Base-by-base conservation (phyloP, 2,113 vertebrate genomes). In the Prietella phreatophila region DNA sequence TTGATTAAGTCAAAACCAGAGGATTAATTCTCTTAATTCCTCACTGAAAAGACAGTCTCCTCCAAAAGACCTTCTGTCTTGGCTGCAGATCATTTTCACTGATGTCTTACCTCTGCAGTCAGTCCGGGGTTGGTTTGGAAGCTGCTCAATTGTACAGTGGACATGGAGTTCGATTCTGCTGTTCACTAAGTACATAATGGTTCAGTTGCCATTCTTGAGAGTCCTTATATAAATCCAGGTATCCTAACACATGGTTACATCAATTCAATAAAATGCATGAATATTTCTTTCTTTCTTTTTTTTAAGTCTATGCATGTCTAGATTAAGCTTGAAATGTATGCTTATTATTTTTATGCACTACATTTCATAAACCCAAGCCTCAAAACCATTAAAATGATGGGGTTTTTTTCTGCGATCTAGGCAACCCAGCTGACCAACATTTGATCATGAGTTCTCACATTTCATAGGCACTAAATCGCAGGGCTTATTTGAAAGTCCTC, bases 21-120 rank as follows among this genome's bases (percentile, higher is more conserved):
- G 82, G 87, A 88, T 91, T 89, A 91, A 65, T 79, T 83, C 87
- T 86, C 53, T 76, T 89, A 91, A 89, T 91, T 87, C 89, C 82
- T 84, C 73, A 69, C 67, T 82, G 84, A 88, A 67, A 85, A 65
- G 84, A 13, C 25, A 60, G 86, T 88, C 81, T 87, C 67, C 69
- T 88, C 83, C 85, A 85, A 85, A 88, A 82, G 86, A 85, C 84
- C 85, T 83, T 89, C 79, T 69, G 53, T 83, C 63, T 76, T 81
- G 61, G 86, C 83, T 63, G 58, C 56, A 85, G 58, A 76, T 82
- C 65, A 85, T 84, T 87, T 81, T 82, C n/a, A 83, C 84, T 82
- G 67, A 82, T 42, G 83, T 79, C 75, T 47, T 61, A 84, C 85
- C 27, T 39, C 36, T 27, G 67, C 60, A 83, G 85, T 63, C 87